A percentile compares a stretch with the other conserved stretches of the same genome.
phyloP scores from a whole-genome alignment of 2,113 vertebrate genomes.

The Festucalex cinctus region DNA sequence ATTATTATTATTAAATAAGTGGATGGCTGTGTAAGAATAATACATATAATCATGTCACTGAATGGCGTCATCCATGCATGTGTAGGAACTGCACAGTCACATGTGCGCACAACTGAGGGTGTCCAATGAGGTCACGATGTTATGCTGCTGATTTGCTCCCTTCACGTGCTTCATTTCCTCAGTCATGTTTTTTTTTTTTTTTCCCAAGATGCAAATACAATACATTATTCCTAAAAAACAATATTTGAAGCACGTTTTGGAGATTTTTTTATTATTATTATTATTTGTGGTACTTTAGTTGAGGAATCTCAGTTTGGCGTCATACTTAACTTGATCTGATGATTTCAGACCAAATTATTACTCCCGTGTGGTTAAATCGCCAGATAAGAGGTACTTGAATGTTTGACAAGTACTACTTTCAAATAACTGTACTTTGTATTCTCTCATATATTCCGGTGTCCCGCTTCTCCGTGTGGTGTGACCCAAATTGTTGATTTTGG shows the following conservation, averaged over 20 bases:
- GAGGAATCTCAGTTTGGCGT: not conserved
- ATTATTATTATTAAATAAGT: no score
- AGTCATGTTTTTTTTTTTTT: constrained; percentile 1
- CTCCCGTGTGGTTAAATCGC: not conserved
- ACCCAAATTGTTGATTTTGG: not conserved
- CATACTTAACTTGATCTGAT: not conserved
- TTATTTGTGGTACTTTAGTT: not conserved
- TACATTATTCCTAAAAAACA: no score
- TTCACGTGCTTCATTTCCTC: constrained; percentile 45
- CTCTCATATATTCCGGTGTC: not conserved
- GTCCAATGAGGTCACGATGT: constrained; percentile 26
- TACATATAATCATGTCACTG: not conserved
- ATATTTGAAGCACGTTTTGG: not conserved
- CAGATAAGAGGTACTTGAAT: not conserved
- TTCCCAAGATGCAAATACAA: no score
- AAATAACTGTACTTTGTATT: not conserved
- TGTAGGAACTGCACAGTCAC: constrained; percentile 26
- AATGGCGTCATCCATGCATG: constrained; percentile 22
- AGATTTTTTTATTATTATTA: no score
- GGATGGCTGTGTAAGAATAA: not conserved
- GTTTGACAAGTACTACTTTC: not conserved
- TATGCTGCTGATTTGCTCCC: not conserved
- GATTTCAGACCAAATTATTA: not conserved
- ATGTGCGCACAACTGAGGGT: constrained; percentile 25
- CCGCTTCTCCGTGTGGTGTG: not conserved